Base-by-base conservation (phyloP, 37 sponge, comb jelly and placozoan species). In the Crambe crambe region DNA sequence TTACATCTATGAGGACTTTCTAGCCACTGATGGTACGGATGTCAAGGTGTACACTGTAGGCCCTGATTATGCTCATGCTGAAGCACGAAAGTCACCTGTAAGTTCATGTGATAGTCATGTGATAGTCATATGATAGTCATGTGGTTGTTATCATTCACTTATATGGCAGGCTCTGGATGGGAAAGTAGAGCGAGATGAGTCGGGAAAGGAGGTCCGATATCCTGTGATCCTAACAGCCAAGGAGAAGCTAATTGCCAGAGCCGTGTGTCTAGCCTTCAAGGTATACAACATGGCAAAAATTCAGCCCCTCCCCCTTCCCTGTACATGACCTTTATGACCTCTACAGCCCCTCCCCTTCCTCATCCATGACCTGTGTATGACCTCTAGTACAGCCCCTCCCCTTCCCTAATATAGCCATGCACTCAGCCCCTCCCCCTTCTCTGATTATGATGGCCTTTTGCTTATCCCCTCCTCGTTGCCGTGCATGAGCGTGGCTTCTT, bases 11-110 rank as follows among this genome's bases (percentile, higher is more conserved):
- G 95, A 97, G 65, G 97, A 97, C 70, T 97, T 97, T 79, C 75
- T 94, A 83, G 86, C 95, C 20, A 97, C 97, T 35, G 92, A 97
- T 88, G 97, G 97, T 57, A 81, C 87, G 27, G 97, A 97, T 66
- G 97, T 97, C 30, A 97, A 93, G 86, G 95, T 97, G 31, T 97
- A 97, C 83, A 94, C 93, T 35, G 87, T 97, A 42, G 97, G 97
- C 1, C 86, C 92, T 23, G 87, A 97, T 65, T 97, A 97, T 87
- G 97, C 95, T 37, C 97, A 97, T 51, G 95, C 97, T 57, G 97
- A 97, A 56, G 97, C 97, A 12, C 86, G 97, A 63, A 97, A 97
- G 75, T 92, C 88, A 42, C 97, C 97, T 5, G 97, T 97, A 58
- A 90, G 94, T 87, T 25, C 40, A 69, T 62, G 20, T 69, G 70